Conservation (phyloP, 2,797 vertebrate genomes). For the Lacerta viridis region DNA sequence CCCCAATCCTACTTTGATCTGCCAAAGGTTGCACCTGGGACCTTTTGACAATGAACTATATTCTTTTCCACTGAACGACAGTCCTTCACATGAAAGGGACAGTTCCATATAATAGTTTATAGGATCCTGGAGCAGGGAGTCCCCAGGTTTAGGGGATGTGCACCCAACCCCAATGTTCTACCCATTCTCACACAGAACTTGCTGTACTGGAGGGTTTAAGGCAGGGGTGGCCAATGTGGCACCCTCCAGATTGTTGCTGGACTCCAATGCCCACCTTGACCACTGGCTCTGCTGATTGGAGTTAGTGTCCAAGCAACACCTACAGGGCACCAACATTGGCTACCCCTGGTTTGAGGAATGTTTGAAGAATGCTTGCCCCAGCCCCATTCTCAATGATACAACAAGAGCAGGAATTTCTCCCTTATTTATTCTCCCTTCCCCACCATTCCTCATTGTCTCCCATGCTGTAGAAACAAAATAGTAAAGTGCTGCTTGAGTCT, state of each 20-base stretch:
- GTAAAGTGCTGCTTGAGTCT: conserved; percentile 44
- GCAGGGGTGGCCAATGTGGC: background rate
- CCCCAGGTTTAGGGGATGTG: background rate
- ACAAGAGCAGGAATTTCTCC: background rate
- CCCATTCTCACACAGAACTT: too few species aligned
- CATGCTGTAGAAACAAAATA: conserved; percentile 8
- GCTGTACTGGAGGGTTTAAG: background rate
- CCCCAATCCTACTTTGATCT: background rate
- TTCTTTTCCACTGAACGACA: background rate
- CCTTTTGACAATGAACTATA: background rate
- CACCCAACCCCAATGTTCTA: background rate
- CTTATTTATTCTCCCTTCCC: background rate
- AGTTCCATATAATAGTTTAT: background rate
- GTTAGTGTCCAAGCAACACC: too few species aligned
- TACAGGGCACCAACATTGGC: too few species aligned
- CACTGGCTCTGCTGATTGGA: too few species aligned
- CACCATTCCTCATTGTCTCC: background rate
- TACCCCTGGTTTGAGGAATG: background rate
- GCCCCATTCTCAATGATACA: background rate
- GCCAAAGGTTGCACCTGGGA: background rate
- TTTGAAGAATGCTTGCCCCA: background rate
- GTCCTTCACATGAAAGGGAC: background rate
- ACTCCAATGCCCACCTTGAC: too few species aligned
- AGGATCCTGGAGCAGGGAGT: background rate
- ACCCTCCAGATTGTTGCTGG: too few species aligned